Conservation (phyloP, 2,888 invertebrate genomes). For the Polyommatus icarus region DNA sequence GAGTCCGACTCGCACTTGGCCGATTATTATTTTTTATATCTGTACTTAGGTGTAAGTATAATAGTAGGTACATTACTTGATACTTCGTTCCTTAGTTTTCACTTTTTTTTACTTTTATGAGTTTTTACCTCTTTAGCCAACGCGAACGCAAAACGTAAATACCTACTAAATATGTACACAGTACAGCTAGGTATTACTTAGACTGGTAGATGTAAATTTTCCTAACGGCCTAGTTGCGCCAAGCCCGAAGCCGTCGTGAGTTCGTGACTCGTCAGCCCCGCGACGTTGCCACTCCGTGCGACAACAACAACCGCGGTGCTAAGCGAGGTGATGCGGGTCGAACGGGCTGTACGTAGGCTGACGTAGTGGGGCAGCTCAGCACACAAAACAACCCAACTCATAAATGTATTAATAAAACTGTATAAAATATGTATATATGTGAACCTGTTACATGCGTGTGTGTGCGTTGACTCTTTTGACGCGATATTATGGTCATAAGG, state of each 20-base stretch:
- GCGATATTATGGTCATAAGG: not conserved
- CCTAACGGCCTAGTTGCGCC: constrained; percentile 6
- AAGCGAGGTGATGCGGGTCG: constrained; percentile 28
- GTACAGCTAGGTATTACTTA: no score
- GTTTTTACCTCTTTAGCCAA: not conserved
- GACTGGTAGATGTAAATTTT: not conserved
- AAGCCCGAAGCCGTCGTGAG: not conserved
- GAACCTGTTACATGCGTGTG: not conserved
- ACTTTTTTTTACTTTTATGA: no score
- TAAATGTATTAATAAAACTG: not conserved
- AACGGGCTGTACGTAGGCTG: constrained; percentile 2
- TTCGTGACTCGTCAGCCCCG: constrained; percentile 17
- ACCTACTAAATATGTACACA: no score
- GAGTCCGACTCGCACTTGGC: no score
- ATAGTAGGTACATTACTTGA: no score
- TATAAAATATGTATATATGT: not conserved
- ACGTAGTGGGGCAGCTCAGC: constrained; percentile 16
- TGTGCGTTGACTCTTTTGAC: not conserved
- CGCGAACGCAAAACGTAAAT: not conserved
- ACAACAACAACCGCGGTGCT: constrained; percentile 29
- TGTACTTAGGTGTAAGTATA: no score
- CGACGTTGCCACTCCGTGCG: constrained; percentile 39
- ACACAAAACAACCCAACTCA: constrained; percentile 4
- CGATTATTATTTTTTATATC: no score
- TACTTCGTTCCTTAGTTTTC: no score